Conservation (phyloP, 1,140 invertebrate genomes). For the Aphaenogaster rudis region DNA sequence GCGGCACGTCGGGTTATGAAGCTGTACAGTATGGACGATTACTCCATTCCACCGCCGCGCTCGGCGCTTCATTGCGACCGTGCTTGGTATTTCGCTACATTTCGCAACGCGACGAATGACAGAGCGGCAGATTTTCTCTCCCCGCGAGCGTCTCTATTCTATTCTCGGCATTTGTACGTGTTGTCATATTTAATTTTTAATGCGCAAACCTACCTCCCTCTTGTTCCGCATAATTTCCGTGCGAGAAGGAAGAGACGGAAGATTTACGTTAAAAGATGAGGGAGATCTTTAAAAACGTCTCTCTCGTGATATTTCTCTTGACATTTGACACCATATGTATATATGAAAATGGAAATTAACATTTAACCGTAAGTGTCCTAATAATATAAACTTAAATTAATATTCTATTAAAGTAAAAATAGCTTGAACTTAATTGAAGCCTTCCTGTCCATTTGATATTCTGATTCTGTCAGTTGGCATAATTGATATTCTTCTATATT, state of each 20-base stretch:
- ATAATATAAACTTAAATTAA: conserved; percentile 6
- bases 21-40: conserved; percentile 23
- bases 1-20: neutral
- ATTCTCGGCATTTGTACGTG: conserved; percentile 11
- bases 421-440: neutral
- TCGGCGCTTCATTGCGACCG: conserved; percentile 1
- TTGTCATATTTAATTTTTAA: conserved; percentile 53
- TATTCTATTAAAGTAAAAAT: neutral
- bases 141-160: neutral
- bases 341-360: neutral
- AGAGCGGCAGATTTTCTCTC: neutral
- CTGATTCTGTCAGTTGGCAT: no score
- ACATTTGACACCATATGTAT: neutral
- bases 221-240: neutral
- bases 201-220: neutral
- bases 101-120: conserved; percentile 26
- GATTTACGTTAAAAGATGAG: neutral
- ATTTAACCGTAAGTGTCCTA: neutral
- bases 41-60: conserved; percentile 18
- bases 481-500: neutral
- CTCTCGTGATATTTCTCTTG: neutral
- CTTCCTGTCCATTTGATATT: neutral
- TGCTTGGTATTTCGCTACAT: neutral
- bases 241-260: neutral
- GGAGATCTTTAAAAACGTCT: neutral